These are phyloP conservation scores for Miichthys miiuy DNA, from an alignment of 2,797 vertebrate genomes.

Conservation along the genomic window DNA sequence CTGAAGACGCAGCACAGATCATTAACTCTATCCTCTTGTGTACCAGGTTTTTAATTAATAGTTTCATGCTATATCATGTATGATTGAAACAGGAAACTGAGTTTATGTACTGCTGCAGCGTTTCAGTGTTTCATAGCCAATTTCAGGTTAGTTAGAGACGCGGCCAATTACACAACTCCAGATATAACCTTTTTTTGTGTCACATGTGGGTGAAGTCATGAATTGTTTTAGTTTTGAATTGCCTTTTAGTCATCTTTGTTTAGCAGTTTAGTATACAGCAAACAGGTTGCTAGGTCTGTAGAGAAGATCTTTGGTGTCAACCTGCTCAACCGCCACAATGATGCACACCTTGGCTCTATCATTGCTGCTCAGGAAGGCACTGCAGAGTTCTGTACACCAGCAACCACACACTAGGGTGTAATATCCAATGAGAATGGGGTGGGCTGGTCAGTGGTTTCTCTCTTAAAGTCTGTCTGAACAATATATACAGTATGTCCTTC, in stretches of 20 bases:
- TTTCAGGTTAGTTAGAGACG: conserved; percentile 55
- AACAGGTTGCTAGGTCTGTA: neutral
- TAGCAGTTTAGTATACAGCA: neutral
- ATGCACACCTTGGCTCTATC: neutral
- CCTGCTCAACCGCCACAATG: neutral
- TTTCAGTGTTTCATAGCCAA: conserved; percentile 52
- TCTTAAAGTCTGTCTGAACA: conserved; percentile 1
- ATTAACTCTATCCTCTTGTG: conserved; percentile 68
- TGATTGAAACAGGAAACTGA: conserved; percentile 48
- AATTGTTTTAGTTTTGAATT: neutral
- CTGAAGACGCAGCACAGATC: conserved; percentile 69
- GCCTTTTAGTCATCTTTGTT: conserved; percentile 7
- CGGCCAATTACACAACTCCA: conserved; percentile 39
- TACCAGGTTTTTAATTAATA: conserved; percentile 66
- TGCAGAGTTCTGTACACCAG: neutral
- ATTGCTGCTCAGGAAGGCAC: too few species aligned
- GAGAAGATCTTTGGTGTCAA: neutral
- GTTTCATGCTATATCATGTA: conserved; percentile 62
- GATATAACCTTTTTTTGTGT: conserved; percentile 27
- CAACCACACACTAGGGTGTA: neutral
- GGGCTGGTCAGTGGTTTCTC: neutral
- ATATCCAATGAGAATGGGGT: neutral
- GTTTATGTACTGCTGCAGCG: conserved; percentile 46
- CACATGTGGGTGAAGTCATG: conserved; percentile 34
- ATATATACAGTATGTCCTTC: neutral